Conservation (phyloP, 53 echinoderm and acorn worm species). For the Echinarachnius parma region DNA sequence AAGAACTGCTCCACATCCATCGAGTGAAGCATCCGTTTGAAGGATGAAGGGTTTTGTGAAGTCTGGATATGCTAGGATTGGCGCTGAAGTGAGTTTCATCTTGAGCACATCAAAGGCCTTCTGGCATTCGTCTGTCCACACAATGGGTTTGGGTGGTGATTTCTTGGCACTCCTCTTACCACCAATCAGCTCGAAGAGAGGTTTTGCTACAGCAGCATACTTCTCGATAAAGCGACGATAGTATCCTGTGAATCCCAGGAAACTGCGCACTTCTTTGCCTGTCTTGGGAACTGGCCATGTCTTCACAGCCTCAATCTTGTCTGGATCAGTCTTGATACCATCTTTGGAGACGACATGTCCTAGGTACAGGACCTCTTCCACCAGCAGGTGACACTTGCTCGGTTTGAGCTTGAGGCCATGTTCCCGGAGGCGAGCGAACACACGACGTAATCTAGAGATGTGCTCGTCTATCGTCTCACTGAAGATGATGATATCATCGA, state of each 20-base stretch:
- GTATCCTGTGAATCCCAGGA: constrained; percentile 49
- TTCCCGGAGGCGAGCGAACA: constrained; percentile 29
- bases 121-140: constrained; percentile 29
- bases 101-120: constrained; percentile 19
- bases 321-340: constrained; percentile 41
- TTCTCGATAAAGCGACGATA: constrained; percentile 28
- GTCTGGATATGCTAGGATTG: constrained; percentile 43
- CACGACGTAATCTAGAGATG: constrained; percentile 14
- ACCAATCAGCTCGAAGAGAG: constrained; percentile 33
- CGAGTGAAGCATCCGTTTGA: constrained; percentile 45
- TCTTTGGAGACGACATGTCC: constrained; percentile 33
- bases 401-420: constrained; percentile 52
- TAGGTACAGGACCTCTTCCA: constrained; percentile 35
- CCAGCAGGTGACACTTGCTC: constrained; percentile 35
- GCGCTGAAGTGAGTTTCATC: constrained; percentile 15
- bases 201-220: constrained; percentile 34
- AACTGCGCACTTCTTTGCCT: constrained; percentile 35
- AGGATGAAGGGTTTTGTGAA: constrained; percentile 26
- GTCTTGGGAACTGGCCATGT: constrained; percentile 42
- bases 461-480: constrained; percentile 36
- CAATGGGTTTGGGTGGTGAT: constrained; percentile 10
- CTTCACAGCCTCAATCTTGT: constrained; percentile 35
- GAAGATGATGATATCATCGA: constrained; percentile 42
- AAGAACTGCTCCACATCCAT: constrained; percentile 46
- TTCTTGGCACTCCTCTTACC: constrained; percentile 12